Percentiles rank a stretch among this genome's conserved stretches.
Conservation (phyloP, 2,113 vertebrate genomes). For the Carlito syrichta region DNA sequence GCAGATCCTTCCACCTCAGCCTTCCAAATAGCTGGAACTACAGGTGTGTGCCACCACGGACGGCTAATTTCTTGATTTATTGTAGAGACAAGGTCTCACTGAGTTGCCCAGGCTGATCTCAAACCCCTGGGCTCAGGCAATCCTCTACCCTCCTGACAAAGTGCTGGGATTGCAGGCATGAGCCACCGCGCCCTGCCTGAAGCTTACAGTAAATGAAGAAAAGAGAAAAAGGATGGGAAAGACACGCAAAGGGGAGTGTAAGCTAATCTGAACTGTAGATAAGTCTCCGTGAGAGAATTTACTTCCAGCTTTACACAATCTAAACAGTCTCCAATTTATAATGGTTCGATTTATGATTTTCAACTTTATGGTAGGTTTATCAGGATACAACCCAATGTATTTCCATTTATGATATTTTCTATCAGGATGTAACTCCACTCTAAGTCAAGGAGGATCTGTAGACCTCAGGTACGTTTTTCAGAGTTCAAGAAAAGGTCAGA, state of each 20-base stretch:
- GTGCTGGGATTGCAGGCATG: too few species aligned
- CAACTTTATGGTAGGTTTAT: neutral
- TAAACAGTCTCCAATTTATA: neutral
- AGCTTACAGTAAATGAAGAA: neutral
- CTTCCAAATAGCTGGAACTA: too few species aligned
- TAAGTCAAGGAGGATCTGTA: neutral
- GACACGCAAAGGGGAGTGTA: neutral
- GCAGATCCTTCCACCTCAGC: too few species aligned
- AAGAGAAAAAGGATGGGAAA: neutral
- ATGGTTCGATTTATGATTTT: neutral
- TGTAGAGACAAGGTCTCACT: too few species aligned
- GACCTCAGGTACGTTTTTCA: neutral
- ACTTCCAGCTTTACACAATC: neutral
- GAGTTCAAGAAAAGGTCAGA: constrained; percentile 21
- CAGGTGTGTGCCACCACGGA: too few species aligned
- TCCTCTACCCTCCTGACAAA: too few species aligned
- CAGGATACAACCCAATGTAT: neutral
- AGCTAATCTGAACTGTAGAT: neutral
- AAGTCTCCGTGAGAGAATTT: neutral
- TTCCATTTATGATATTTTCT: neutral
- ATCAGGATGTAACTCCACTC: neutral
- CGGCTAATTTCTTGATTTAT: too few species aligned
- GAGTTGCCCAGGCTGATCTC: too few species aligned
- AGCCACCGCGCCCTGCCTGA: too few species aligned
- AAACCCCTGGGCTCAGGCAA: too few species aligned